phyloP scores from a whole-genome alignment of 2,797 vertebrate species.

The Lacerta viridis region DNA sequence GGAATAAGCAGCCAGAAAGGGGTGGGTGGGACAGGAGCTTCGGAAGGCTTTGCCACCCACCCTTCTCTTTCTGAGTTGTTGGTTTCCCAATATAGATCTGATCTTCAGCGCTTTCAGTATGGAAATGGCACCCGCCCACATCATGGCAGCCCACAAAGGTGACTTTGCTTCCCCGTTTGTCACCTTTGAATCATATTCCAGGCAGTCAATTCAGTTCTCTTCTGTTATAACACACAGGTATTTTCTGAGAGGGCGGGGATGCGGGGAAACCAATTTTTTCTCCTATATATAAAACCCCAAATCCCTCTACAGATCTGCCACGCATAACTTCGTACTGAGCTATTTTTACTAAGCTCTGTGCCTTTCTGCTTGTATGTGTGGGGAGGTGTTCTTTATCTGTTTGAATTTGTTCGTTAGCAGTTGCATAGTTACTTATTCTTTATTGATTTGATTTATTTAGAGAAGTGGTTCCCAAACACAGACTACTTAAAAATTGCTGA shows the following conservation, averaged over 20 bases:
- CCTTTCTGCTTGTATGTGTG: not conserved
- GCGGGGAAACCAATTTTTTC: conserved; percentile 23
- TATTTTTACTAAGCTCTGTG: conserved; percentile 46
- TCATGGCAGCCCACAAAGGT: not conserved
- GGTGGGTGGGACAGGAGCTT: not conserved
- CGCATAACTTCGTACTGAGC: conserved; percentile 36
- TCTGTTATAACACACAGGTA: conserved; percentile 16
- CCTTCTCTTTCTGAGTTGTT: not conserved
- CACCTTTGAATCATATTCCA: conserved; percentile 17
- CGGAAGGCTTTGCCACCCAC: not conserved
- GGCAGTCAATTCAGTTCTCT: conserved; percentile 4
- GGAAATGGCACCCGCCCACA: conserved; percentile 33
- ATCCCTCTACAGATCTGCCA: conserved; percentile 41
- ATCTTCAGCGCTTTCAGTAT: not conserved
- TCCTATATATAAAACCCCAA: conserved; percentile 57
- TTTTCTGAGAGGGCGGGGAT: conserved; percentile 23
- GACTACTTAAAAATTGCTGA: no score
- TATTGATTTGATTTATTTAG: not conserved
- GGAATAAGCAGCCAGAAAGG: not conserved
- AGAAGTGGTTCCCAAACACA: no score
- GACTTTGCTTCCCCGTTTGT: conserved; percentile 17
- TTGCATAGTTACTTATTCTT: not conserved
- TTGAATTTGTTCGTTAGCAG: not conserved
- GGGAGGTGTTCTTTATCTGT: not conserved
- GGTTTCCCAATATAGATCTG: conserved; percentile 20